These are phyloP conservation scores for Callipepla squamata DNA, from an alignment of 2,113 vertebrate species.

Conservation along the genomic window DNA sequence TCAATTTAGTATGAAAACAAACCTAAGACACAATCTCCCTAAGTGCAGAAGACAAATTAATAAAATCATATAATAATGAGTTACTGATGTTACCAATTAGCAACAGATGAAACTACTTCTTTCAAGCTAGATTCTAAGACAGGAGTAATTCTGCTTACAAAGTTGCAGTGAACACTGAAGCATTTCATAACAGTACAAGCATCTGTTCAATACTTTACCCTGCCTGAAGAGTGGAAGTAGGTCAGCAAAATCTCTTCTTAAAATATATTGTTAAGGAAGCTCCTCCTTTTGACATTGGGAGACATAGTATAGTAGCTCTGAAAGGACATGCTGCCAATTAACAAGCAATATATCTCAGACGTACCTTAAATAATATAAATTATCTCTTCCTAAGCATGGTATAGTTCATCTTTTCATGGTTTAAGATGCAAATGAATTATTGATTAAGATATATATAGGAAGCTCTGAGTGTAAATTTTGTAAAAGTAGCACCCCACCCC, in stretches of 20 bases:
- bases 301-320: neutral
- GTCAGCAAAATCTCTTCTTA: conserved; percentile 12
- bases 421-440: neutral
- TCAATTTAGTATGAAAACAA: neutral
- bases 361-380: neutral
- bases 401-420: neutral
- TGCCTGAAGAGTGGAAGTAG: neutral
- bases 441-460: neutral
- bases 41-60: neutral
- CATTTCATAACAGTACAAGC: neutral
- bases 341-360: neutral
- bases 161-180: neutral
- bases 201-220: neutral
- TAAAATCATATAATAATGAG: neutral
- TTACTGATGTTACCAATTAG: neutral
- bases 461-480: neutral
- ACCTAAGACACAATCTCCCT: accelerated
- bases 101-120: neutral
- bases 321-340: neutral
- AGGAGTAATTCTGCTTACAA: neutral
- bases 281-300: neutral
- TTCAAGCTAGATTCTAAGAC: neutral
- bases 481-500: neutral
- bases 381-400: accelerated
- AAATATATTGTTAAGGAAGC: neutral